A percentile compares a stretch with the other conserved stretches of the same genome.
Evolutionary conservation across 2,797 vertebrate species (phyloP).

Genomic region (Amphiprion clarkii): DNA sequence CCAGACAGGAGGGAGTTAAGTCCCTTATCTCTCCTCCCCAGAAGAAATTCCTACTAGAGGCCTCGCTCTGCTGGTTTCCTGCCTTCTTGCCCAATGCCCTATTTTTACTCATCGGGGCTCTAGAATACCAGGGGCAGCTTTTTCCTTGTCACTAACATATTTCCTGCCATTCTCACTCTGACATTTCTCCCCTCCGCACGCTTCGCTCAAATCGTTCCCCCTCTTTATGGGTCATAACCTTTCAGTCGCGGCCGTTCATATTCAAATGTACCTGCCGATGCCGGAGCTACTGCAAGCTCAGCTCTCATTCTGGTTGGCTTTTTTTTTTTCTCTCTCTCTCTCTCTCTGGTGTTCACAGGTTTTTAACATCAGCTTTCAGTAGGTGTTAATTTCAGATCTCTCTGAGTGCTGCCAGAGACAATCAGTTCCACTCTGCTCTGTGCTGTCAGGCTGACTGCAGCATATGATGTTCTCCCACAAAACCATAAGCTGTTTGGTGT

Average conservation of each 20-base stretch:
- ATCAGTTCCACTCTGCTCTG: conserved; percentile 42
- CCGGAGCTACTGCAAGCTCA: conserved; percentile 17
- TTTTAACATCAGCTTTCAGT: conserved; percentile 47
- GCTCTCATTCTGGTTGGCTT: conserved; percentile 28
- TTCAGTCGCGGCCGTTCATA: conserved; percentile 71
- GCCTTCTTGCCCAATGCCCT: conserved; percentile 96
- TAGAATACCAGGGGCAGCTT: conserved; percentile 93
- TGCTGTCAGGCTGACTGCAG: conserved; percentile 33
- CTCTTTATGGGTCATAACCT: conserved; percentile 79
- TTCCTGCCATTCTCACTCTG: conserved; percentile 90
- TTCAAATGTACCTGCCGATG: conserved; percentile 74
- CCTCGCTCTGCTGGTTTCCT: conserved; percentile 94
- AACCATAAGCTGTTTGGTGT: conserved; percentile 5
- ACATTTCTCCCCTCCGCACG: conserved; percentile 78
- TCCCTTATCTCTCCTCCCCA: conserved; percentile 94
- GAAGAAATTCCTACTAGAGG: conserved; percentile 95
- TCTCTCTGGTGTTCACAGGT: conserved; percentile 19
- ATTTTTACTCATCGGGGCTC: conserved; percentile 93
- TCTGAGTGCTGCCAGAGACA: conserved; percentile 50
- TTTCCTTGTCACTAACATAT: conserved; percentile 91
- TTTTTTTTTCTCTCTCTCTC: conserved; percentile 13
- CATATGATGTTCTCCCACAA: conserved; percentile 24
- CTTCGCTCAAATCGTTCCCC: conserved; percentile 71
- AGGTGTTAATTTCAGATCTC: conserved; percentile 66
- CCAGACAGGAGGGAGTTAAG: conserved; percentile 91